Base-by-base conservation (phyloP, 2,888 invertebrate genomes). In the Lithophane ornitopus region DNA sequence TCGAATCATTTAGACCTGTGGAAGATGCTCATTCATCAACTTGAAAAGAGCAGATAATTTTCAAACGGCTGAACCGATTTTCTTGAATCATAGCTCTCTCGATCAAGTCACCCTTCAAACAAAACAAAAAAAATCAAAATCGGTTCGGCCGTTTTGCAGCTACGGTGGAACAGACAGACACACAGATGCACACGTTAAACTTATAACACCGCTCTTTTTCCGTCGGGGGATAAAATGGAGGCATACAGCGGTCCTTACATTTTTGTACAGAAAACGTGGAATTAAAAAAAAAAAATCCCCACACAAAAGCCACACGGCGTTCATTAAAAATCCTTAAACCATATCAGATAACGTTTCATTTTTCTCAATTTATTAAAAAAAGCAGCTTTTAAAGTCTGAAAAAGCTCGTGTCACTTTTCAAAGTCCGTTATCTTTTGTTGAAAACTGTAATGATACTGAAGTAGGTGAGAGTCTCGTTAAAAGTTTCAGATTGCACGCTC, bases 401-500 rank as follows among this genome's bases (percentile, higher is more conserved):
- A 66, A 74, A 68, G 39, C 66, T 46, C 59, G 81, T 54, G 59
- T 70, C 70, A 76, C 22, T 63, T 82, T 71, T 56, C 63, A 67
- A 80, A 76, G 62, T 84, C 58, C 28, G 19, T 69, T 73, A 82
- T 68, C 75, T 80, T 75, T 78, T 74, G 73, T 73, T 69, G 26
- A n/a, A 70, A 81, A 85, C 81, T 86, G 72, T 56, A 76, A 85
- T 84, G 74, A 84, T 68, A 81, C 76, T 59, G 73, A 66, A 76
- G 63, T 66, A 76, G 78, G 59, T 84, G 73, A 65, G 70, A 49
- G 44, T 61, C 59, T 83, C 81, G 76, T 87, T 87, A 87, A 70
- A 85, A 87, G 81, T 85, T 87, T 81, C 66, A 78, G 61, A 85
- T 87, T 85, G 70, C 52, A 61, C 22, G 58, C 62, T 85, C 65